phyloP scores from a whole-genome alignment of 2,113 vertebrate species.

The Takifugu flavidus region DNA sequence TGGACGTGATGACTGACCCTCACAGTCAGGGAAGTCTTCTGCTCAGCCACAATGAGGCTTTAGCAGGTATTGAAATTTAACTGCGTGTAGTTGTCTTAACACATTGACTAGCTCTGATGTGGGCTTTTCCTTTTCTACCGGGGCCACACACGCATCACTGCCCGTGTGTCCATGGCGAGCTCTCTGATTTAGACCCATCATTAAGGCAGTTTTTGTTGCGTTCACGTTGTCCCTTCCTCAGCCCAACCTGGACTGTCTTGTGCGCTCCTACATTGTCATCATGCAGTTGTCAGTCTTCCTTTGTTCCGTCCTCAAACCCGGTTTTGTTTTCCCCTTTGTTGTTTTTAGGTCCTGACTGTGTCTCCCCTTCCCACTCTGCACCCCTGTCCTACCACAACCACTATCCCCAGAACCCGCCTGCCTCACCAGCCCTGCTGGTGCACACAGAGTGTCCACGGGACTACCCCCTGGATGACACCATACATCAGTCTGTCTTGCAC shows the following conservation, averaged over 20 bases:
- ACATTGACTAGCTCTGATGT: background rate
- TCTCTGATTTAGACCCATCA: background rate
- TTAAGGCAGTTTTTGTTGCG: background rate
- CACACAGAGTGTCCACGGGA: conserved; percentile 73
- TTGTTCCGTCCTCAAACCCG: conserved; percentile 51
- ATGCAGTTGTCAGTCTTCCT: conserved; percentile 22
- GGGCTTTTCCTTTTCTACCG: background rate
- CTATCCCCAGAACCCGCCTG: conserved; percentile 69
- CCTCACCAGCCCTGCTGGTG: conserved; percentile 76
- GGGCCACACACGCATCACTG: background rate
- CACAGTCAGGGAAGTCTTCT: conserved; percentile 81
- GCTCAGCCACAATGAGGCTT: conserved; percentile 83
- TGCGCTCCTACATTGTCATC: conserved; percentile 36
- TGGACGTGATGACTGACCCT: conserved; percentile 76
- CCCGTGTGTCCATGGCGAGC: background rate
- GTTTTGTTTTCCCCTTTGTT: conserved; percentile 59
- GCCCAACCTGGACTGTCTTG: conserved; percentile 15
- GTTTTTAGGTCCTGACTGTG: conserved; percentile 77
- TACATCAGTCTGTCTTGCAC: conserved; percentile 78
- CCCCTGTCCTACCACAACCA: conserved; percentile 63
- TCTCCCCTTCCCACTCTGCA: conserved; percentile 68
- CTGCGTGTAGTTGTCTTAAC: too few relatives aligned
- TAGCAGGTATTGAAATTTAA: conserved; percentile 76
- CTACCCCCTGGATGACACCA: conserved; percentile 76
- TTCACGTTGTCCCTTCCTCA: conserved; percentile 1